These are phyloP conservation scores for Drosophila oshimai DNA, from an alignment of 1,140 invertebrate genomes.

Conservation along the genomic window DNA sequence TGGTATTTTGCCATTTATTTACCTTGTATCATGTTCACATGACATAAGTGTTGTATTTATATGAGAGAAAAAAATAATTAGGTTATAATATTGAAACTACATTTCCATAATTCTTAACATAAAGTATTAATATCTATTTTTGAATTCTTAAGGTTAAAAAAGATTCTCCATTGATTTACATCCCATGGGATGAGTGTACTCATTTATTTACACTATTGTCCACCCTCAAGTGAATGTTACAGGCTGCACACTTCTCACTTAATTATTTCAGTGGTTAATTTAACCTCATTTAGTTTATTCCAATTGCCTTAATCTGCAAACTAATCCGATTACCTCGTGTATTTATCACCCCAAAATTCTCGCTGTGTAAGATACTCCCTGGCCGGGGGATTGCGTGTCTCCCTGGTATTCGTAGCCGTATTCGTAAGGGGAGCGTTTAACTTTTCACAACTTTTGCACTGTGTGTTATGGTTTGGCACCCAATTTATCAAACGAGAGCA, in stretches of 20 bases:
- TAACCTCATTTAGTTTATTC: conserved; percentile 18
- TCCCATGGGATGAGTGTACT: not conserved
- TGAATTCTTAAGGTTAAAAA: too few species aligned
- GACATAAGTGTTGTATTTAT: too few species aligned
- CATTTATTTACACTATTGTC: too few species aligned
- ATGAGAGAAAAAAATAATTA: too few species aligned
- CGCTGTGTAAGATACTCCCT: conserved; percentile 12
- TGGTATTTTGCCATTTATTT: too few species aligned
- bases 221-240: not conserved
- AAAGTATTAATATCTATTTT: too few species aligned
- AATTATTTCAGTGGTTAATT: conserved; percentile 14
- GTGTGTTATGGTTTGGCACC: conserved; percentile 63
- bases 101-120: too few species aligned
- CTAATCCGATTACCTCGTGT: conserved; percentile 18
- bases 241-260: not conserved
- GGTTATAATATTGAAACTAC: too few species aligned
- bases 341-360: conserved; percentile 27
- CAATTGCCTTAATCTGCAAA: conserved; percentile 7
- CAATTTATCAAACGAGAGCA: conserved; percentile 69
- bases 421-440: conserved; percentile 68
- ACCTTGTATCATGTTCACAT: too few species aligned
- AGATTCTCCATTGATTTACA: not conserved
- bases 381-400: conserved; percentile 52
- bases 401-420: conserved; percentile 50
- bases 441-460: conserved; percentile 68